Evolutionary conservation across 2,797 vertebrate genomes (phyloP).

Genomic region (Sciurus vulgaris): DNA sequence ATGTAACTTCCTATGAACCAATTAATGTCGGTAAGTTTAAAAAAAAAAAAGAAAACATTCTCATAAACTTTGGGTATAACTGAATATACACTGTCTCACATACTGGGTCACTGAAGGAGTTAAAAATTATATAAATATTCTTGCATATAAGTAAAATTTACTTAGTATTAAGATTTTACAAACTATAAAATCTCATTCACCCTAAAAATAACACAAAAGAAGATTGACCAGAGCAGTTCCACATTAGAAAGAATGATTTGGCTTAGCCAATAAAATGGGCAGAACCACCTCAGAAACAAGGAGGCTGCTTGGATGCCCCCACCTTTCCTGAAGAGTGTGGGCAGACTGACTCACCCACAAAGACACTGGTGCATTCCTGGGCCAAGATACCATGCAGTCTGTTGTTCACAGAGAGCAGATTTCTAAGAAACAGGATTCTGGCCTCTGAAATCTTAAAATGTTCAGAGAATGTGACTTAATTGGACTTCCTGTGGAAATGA

Average conservation of each 20-base stretch:
- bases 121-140: conserved; percentile 10
- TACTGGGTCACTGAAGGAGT: background rate
- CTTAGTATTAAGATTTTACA: conserved; percentile 26
- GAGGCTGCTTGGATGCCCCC: background rate
- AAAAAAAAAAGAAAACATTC: background rate
- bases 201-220: conserved; percentile 1
- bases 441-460: conserved; percentile 10
- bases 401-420: conserved; percentile 17
- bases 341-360: background rate
- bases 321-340: conserved; percentile 25
- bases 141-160: conserved; percentile 12
- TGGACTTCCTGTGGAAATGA: conserved; percentile 53
- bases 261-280: background rate
- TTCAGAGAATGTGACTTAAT: conserved; percentile 15
- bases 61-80: background rate
- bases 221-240: background rate
- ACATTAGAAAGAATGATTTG: conserved; percentile 14
- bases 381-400: background rate
- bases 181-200: conserved; percentile 19
- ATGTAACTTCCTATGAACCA: background rate
- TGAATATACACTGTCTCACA: background rate
- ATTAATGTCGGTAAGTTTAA: background rate
- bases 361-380: background rate
- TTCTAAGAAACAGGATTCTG: conserved; percentile 60
- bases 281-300: background rate